Evolutionary conservation across 2,888 invertebrate species (phyloP), one percentile per base, ranked within the genome.

Genomic region (Rhyacophila evoluta): DNA sequence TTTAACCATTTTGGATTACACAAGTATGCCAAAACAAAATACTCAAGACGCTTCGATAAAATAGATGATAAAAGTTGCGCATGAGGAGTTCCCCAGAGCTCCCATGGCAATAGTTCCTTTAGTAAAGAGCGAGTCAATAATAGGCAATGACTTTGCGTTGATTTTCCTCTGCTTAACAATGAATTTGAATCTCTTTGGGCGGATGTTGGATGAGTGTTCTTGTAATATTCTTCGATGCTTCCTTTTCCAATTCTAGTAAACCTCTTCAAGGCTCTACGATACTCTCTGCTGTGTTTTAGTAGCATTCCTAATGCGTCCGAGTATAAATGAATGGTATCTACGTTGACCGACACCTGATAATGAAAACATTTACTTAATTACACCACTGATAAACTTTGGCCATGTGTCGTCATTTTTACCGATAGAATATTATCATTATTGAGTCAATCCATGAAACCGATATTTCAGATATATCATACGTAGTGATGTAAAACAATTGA

Each of bases 11-110:
- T 84, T 0, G 92, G 92, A 75, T 91, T 86, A 2, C 90, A 87
- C 69, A 91, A 81, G 11, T 90, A 88, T 28, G 84, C 87, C 37
- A 90, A 85, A 77, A 91, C 86, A 79, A 89, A 90, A 15, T 84
- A 85, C 74, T 91, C 88, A 0, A 93, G 85, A 83, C 89, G 91
- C 84, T 91, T 92, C 0, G 93, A 89, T 72, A 93, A 83, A 80
- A 93, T 91, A 39, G 93, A 89, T 2, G 92, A 88, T 2, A 93
- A 85, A 33, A 92, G 85, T 84, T 92, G 92, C 0, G 92, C 92
- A 70, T 93, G 92, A 10, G 93, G 89, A 0, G 93, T 93, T 82
- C 92, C 93, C 88, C 92, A 92, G 2, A 93, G 84, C 84, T 93
- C 93, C 91, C 92, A 93, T 0, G 92, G 92, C 0, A 93, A 87